Evolutionary conservation across 1,140 invertebrate species (phyloP), one percentile per base, ranked within the genome.

Genomic region (Lanistes nyassanus): DNA sequence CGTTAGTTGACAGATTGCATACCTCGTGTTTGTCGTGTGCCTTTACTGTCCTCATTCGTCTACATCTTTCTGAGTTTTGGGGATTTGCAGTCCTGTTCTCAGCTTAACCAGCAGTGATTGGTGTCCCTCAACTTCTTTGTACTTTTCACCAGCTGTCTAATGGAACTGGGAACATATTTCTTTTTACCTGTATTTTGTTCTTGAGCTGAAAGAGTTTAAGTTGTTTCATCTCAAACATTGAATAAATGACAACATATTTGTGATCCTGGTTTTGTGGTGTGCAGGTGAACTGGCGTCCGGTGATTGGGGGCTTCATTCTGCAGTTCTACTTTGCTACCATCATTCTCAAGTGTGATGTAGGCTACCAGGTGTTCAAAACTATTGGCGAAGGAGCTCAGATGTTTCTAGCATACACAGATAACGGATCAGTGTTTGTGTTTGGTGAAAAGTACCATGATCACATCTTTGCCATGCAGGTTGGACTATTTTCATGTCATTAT

Each of bases 321-420:
- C 97, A 99, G 90, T 95, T 98, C 82, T 42, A 92, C 0, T 92
- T 98, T 72, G 97, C 95, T 0, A 79, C 98, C 0, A 76, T 97
- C 1, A 95, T 95, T 71, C 93, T 99, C 66, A 91, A 95, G 80
- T 97, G 95, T 94, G 84, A 92, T 1, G 87, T 92, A 26, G 97
- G 97, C 0, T 90, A 94, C 64, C 82, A 89, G 0, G 92, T 95
- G 26, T 93, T 98, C 72, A 86, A 93, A 76, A 97, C 95, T 81
- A 85, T 97, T 64, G 94, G 95, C 3, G 89, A 94, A 75, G 80
- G 90, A 78, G 86, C 92, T 5, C 91, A 93, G 23, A 92, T 90
- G 0, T 98, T 99, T 84, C 87, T 99, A 31, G 89, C 91, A 3
- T 97, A 93, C 84, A 92, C 94, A 0, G 91, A 93, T 71, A 89